Base-by-base conservation (phyloP, 30 jellyfish, hydroid and myxozoan species). In the Chrysaora quinquecirrha region DNA sequence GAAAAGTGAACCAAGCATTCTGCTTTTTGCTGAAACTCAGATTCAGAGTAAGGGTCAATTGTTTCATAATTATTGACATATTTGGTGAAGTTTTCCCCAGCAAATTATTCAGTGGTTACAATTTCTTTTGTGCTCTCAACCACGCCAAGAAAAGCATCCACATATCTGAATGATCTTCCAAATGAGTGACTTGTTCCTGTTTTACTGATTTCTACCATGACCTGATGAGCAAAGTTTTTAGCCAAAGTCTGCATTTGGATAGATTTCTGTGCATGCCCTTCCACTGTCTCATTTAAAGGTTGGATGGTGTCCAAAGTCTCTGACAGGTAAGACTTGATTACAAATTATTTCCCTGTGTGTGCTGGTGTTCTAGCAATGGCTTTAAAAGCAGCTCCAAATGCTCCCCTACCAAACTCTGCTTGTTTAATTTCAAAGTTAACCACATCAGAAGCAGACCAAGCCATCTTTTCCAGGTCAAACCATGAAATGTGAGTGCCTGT, bases 211-310 rank as follows among this genome's bases (percentile, higher is more conserved):
- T 18, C 10, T 10, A 12, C 24, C 19, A 22, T 20, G 16, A 71
- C 6, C 34, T 34, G 76, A 18, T 30, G 29, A 43, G 83, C 83
- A 71, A 71, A 71, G 24, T 71, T 31, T 28, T 38, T 33, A 3
- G 83, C 83, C 83, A 71, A 29, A 3, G 35, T 14, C n/a, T 34
- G 83, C 83, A 71, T 71, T 71, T 71, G 83, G 12, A 71, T 78
- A 4, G 82, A 3, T 29, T 47, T 73, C 25, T 30, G 20, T n/a
- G 77, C 49, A 25, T 43, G 77, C 3, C n/a, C 12, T 47, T 73
- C 86, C 22, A 25, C 14, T 3, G 86, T 6, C 9, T 38, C 48
- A 20, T 21, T n/a, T 4, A 73, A 24, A 12, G n/a, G 11, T 29
- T 73, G 11, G 12, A 73, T 73, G 18, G 29, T 27, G 12, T 50